phyloP scores from a whole-genome alignment of 1,140 invertebrate genomes.

The Pseudobourletiella spinata region DNA sequence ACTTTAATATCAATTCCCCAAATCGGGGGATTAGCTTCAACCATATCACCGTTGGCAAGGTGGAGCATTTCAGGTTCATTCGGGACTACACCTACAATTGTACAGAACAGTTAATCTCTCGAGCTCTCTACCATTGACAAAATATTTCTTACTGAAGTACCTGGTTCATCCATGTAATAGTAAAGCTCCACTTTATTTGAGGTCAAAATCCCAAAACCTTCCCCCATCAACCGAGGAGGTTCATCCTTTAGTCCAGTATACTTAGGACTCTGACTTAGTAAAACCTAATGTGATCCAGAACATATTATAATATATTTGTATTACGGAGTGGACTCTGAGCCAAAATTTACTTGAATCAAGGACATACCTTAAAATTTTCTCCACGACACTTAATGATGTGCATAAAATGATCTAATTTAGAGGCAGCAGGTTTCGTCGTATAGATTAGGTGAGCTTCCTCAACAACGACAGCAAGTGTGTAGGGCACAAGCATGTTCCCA shows the following conservation, averaged over 20 bases:
- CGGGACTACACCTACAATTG: slow-evolving; percentile 69
- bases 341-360: too few species aligned
- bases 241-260: slow-evolving; percentile 89
- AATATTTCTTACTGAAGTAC: slow-evolving; percentile 39
- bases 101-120: too few species aligned
- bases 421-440: slow-evolving; percentile 88
- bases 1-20: slow-evolving; percentile 89
- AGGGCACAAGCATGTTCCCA: slow-evolving; percentile 91
- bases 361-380: slow-evolving; percentile 84
- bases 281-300: slow-evolving; percentile 50
- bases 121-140: too few species aligned
- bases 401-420: slow-evolving; percentile 88
- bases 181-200: slow-evolving; percentile 90
- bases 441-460: slow-evolving; percentile 93
- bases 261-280: slow-evolving; percentile 85
- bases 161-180: slow-evolving; percentile 93
- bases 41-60: slow-evolving; percentile 83
- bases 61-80: slow-evolving; percentile 81
- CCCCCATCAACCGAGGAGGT: slow-evolving; percentile 93
- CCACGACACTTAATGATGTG: slow-evolving; percentile 89
- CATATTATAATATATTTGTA: not conserved
- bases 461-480: slow-evolving; percentile 81
- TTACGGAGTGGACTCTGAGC: not conserved
- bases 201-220: slow-evolving; percentile 94
- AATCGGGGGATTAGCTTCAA: slow-evolving; percentile 80